These are phyloP conservation scores for Onychostoma macrolepis DNA, from an alignment of 2,113 vertebrate species.

Conservation along the genomic window DNA sequence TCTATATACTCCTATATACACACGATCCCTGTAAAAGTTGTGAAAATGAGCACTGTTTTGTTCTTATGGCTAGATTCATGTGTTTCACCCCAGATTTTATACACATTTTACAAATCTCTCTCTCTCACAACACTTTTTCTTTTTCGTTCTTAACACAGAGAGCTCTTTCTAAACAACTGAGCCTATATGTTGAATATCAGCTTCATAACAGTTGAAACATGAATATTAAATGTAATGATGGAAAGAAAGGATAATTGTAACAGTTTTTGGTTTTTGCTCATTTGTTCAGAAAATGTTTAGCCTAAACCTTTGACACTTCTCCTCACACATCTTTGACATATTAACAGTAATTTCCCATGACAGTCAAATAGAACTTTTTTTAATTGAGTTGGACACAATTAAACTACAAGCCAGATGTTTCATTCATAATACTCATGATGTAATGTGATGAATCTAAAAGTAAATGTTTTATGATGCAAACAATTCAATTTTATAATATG, in stretches of 20 bases:
- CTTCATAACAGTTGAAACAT: neutral
- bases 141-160: neutral
- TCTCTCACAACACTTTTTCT: neutral
- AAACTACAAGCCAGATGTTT: constrained; percentile 1
- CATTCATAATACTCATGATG: neutral
- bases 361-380: neutral
- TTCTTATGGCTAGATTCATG: neutral
- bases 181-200: neutral
- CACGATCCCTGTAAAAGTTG: neutral
- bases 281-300: constrained; percentile 24
- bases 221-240: neutral
- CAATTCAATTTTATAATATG: neutral
- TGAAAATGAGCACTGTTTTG: neutral
- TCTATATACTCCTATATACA: neutral
- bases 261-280: neutral
- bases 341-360: neutral
- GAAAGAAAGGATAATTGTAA: constrained; percentile 2
- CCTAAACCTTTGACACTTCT: neutral
- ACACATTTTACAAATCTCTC: neutral
- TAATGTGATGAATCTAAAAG: neutral
- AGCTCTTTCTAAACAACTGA: constrained; percentile 9
- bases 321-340: neutral
- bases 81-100: neutral
- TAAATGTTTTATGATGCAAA: neutral
- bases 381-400: neutral